phyloP scores from a whole-genome alignment of 1,140 invertebrate genomes.

The Euura saliciscinereae region DNA sequence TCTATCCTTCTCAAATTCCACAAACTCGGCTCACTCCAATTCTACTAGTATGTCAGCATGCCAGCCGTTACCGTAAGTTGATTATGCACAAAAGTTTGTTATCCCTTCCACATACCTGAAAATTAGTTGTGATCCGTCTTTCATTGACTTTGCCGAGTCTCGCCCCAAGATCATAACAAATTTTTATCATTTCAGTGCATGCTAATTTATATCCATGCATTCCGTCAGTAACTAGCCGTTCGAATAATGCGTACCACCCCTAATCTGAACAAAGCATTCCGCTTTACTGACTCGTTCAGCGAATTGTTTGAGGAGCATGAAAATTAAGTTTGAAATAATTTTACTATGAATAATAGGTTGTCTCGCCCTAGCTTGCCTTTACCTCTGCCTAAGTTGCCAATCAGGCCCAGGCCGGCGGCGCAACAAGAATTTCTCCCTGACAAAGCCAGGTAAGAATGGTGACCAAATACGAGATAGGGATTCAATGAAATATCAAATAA shows the following conservation, averaged over 20 bases:
- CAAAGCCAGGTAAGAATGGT: constrained; percentile 50
- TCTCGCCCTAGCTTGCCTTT: constrained; percentile 56
- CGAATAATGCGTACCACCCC: not conserved
- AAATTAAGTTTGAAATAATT: constrained; percentile 8
- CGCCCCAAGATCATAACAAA: too few relatives aligned
- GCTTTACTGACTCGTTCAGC: not conserved
- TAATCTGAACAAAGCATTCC: not conserved
- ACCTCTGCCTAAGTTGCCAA: constrained; percentile 53
- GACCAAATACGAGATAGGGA: not conserved
- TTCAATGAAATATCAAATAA: not conserved
- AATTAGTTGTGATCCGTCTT: too few relatives aligned
- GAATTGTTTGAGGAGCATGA: not conserved
- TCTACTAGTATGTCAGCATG: constrained; percentile 45
- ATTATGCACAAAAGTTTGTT: constrained; percentile 8
- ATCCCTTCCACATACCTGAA: not conserved
- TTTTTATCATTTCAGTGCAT: too few relatives aligned
- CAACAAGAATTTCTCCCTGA: constrained; percentile 53
- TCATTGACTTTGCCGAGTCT: too few relatives aligned
- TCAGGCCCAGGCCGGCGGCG: constrained; percentile 44
- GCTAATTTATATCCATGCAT: not conserved
- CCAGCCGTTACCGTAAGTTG: constrained; percentile 45
- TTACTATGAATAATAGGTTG: constrained; percentile 36
- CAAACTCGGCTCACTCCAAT: constrained; percentile 50
- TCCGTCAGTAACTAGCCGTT: not conserved
- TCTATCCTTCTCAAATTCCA: constrained; percentile 50